Percentiles rank a stretch among this genome's conserved stretches.
These are phyloP conservation scores for Orchesella flavescens DNA, from an alignment of 2,888 invertebrate genomes.

Conservation along the genomic window DNA sequence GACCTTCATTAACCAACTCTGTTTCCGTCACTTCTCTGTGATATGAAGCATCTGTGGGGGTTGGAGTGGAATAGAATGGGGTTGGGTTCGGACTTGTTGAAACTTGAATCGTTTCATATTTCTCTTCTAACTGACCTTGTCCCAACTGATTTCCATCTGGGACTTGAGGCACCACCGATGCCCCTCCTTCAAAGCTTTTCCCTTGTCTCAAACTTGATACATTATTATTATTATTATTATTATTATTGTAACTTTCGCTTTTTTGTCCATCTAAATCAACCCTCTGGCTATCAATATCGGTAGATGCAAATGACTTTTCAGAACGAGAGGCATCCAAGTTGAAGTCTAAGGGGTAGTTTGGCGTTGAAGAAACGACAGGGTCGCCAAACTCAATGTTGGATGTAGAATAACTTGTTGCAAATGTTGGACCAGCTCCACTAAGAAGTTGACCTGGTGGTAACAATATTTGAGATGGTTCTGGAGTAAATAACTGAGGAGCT, in stretches of 20 bases:
- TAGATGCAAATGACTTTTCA: neutral
- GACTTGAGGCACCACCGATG: neutral
- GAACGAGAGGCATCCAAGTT: conserved; percentile 12
- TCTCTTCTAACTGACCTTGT: conserved; percentile 9
- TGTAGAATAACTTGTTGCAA: conserved; percentile 17
- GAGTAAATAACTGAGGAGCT: neutral
- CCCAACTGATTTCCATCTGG: conserved; percentile 39
- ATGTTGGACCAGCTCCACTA: neutral
- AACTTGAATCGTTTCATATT: neutral
- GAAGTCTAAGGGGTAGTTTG: conserved; percentile 8
- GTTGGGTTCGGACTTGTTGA: neutral
- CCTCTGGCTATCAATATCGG: neutral
- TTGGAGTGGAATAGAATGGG: neutral
- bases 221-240: too few relatives aligned
- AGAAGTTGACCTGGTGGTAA: neutral
- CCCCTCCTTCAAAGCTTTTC: conserved; percentile 24
- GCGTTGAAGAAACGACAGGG: conserved; percentile 16
- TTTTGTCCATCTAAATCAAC: neutral
- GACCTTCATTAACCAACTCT: conserved; percentile 13
- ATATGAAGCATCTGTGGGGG: neutral
- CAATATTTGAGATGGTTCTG: conserved; percentile 5
- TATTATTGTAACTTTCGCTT: neutral
- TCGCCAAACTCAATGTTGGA: neutral
- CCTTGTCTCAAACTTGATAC: neutral
- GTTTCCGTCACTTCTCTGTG: neutral